phyloP scores from a whole-genome alignment of 2,888 invertebrate genomes.

The Drosophila hamatofila region DNA sequence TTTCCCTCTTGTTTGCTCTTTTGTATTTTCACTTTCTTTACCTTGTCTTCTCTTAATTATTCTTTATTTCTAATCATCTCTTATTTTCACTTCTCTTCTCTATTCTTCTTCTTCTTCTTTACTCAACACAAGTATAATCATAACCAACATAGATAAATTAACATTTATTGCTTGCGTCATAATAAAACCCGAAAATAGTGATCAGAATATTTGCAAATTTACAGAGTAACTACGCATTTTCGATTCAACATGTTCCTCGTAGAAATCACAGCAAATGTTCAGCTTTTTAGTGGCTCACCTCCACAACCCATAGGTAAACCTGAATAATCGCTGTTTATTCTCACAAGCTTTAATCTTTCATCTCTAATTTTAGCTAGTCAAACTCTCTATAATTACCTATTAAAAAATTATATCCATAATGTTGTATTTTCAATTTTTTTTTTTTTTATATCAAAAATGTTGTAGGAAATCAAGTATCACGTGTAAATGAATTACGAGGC shows the following conservation, averaged over 20 bases:
- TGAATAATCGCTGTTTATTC: conserved; percentile 1
- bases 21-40: not conserved
- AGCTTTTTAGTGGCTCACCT: conserved; percentile 11
- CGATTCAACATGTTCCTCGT: not conserved
- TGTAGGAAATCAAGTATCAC: conserved; percentile 20
- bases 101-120: not conserved
- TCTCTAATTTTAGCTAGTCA: conserved; percentile 1
- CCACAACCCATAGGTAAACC: conserved; percentile 1
- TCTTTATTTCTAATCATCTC: not conserved
- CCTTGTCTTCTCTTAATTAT: not conserved
- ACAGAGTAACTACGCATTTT: not conserved
- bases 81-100: too few relatives aligned
- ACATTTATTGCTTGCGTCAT: not conserved
- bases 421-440: not conserved
- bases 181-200: not conserved
- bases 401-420: conserved; percentile 1
- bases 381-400: conserved; percentile 8
- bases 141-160: not conserved
- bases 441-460: conserved; percentile 6
- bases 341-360: not conserved
- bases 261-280: not conserved
- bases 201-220: not conserved
- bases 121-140: not conserved
- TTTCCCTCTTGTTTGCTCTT: not conserved
- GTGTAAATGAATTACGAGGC: conserved; percentile 24